Percentiles rank a stretch among this genome's conserved stretches.
Conservation (phyloP, 1,140 invertebrate genomes). For the Halesus radiatus region DNA sequence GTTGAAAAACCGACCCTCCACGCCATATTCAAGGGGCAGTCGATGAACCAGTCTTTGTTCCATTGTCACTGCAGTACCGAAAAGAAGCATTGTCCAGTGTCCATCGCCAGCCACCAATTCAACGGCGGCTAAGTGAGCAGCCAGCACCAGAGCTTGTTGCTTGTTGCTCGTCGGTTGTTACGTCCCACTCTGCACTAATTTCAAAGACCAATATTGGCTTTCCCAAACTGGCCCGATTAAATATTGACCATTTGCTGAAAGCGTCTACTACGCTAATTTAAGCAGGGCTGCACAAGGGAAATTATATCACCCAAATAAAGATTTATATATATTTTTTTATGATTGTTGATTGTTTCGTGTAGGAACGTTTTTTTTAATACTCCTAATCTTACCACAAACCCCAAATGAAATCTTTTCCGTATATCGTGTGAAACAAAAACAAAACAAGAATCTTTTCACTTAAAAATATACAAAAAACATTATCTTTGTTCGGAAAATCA, state of each 20-base stretch:
- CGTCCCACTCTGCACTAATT: constrained; percentile 54
- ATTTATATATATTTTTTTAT: no score
- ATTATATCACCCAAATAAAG: not conserved
- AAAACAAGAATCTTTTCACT: no score
- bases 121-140: constrained; percentile 42
- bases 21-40: constrained; percentile 42
- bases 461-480: no score
- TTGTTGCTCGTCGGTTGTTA: constrained; percentile 49
- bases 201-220: constrained; percentile 48
- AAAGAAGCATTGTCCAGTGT: constrained; percentile 45
- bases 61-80: constrained; percentile 23
- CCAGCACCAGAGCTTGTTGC: not conserved
- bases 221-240: constrained; percentile 32
- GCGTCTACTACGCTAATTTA: constrained; percentile 11
- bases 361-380: no score
- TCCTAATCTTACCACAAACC: no score
- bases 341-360: no score
- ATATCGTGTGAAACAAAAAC: no score
- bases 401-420: no score
- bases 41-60: constrained; percentile 52
- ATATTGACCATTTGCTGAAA: constrained; percentile 45
- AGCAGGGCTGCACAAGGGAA: constrained; percentile 1
- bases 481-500: no score
- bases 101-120: not conserved
- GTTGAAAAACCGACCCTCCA: constrained; percentile 12